A percentile compares a stretch with the other conserved stretches of the same genome.
Evolutionary conservation across 1,140 invertebrate genomes (phyloP).

Genomic region (Heliconius eleuchia): DNA sequence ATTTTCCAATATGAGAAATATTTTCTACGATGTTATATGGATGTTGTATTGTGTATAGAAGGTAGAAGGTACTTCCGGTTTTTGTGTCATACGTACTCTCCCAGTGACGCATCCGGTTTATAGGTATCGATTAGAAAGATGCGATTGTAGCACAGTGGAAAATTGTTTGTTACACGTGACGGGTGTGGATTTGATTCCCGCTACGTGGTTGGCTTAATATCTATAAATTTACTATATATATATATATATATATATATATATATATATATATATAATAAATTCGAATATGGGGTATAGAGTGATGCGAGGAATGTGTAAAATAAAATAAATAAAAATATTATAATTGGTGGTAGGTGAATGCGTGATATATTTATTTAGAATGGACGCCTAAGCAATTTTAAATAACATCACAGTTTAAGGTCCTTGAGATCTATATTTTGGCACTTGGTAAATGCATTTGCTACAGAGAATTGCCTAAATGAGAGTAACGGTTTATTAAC

Average conservation of each 20-base stretch:
- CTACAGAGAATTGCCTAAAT: not conserved
- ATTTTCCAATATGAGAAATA: conserved; percentile 35
- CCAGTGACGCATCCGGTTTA: conserved; percentile 16
- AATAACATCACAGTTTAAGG: no score
- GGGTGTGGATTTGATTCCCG: not conserved
- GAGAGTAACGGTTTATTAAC: not conserved
- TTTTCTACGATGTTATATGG: conserved; percentile 18
- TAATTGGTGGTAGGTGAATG: no score
- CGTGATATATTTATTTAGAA: no score
- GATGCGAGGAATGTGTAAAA: no score
- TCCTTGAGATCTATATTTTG: not conserved
- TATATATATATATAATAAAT: no score
- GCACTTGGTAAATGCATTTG: not conserved
- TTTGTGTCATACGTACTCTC: conserved; percentile 21
- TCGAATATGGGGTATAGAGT: no score
- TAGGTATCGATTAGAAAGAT: not conserved
- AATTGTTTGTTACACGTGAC: not conserved
- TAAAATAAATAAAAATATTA: no score
- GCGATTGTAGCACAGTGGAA: not conserved
- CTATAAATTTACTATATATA: no score
- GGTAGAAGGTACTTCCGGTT: conserved; percentile 17
- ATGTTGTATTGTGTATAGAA: not conserved
- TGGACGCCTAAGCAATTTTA: no score
- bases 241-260: no score
- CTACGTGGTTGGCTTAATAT: no score